Conservation (phyloP, 2,888 invertebrate species). For the Oxystoma pomonae region DNA sequence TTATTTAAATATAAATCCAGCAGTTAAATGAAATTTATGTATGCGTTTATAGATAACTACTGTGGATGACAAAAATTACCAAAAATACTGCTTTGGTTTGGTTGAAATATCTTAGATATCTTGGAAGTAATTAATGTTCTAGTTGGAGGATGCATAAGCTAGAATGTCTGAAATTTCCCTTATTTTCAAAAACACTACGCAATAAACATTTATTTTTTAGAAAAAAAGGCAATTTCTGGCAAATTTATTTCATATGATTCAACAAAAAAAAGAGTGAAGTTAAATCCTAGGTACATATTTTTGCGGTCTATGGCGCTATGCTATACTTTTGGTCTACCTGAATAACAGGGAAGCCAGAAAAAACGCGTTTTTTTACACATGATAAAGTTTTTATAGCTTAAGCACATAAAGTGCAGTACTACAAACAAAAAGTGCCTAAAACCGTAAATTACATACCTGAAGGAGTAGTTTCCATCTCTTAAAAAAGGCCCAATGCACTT, state of each 20-base stretch:
- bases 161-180: not conserved
- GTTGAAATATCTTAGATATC: conserved; percentile 4
- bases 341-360: not conserved
- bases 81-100: not conserved
- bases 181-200: not conserved
- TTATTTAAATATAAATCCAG: not conserved
- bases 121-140: not conserved
- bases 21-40: not conserved
- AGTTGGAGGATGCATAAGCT: conserved; percentile 1
- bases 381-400: not conserved
- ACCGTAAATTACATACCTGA: not conserved
- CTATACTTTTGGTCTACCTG: not conserved
- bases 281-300: not conserved
- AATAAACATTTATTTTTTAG: not conserved
- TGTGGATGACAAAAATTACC: not conserved
- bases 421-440: not conserved
- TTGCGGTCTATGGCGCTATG: not conserved
- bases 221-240: not conserved
- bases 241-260: not conserved
- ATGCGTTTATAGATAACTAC: not conserved
- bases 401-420: not conserved
- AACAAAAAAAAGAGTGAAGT: not conserved
- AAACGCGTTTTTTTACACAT: not conserved
- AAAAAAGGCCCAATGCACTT: not conserved
- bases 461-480: not conserved